Conservation (phyloP, 2,113 vertebrate genomes). For the Chiloscyllium plagiosum region DNA sequence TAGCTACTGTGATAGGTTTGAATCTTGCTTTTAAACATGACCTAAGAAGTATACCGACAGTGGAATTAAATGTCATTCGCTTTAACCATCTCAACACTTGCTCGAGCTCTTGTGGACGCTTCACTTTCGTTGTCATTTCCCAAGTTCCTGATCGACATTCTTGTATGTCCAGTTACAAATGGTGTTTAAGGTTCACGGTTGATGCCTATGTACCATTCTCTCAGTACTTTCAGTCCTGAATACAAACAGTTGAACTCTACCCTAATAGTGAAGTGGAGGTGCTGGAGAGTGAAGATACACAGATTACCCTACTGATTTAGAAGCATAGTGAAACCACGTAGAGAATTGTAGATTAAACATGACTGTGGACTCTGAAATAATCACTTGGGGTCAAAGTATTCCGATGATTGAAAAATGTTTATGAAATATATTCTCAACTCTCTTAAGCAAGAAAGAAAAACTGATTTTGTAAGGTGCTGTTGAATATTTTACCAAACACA, state of each 20-base stretch:
- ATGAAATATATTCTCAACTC: not conserved
- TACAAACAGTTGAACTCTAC: not conserved
- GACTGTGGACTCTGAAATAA: not conserved
- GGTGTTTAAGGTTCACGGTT: not conserved
- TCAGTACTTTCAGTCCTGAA: not conserved
- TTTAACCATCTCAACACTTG: not conserved
- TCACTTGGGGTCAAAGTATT: not conserved
- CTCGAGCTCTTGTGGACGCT: not conserved
- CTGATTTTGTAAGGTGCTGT: not conserved
- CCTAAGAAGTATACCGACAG: not conserved
- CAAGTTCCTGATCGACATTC: not conserved
- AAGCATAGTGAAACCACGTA: not conserved
- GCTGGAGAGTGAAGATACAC: no score
- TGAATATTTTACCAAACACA: not conserved
- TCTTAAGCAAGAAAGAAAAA: not conserved
- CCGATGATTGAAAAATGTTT: not conserved
- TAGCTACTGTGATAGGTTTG: not conserved
- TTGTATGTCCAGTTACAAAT: not conserved
- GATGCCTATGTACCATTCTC: not conserved
- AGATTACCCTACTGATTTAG: not conserved
- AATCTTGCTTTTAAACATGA: not conserved
- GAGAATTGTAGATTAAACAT: not conserved
- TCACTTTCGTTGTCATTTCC: not conserved
- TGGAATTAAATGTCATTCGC: not conserved
- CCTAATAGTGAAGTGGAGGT: not conserved